These are phyloP conservation scores for Linnaemya tessellans DNA, from an alignment of 2,888 invertebrate species.

Conservation along the genomic window DNA sequence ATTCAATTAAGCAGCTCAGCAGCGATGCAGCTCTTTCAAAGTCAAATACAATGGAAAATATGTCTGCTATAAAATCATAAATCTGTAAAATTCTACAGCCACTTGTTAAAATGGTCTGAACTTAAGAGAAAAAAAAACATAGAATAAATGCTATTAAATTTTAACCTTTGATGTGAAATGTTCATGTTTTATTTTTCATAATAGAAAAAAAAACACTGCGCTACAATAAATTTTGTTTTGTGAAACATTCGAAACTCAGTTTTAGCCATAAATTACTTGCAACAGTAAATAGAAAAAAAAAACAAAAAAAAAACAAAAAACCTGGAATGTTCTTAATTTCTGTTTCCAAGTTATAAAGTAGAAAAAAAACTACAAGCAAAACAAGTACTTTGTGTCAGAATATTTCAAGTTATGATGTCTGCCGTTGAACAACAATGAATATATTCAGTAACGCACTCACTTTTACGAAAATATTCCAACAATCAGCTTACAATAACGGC, in stretches of 20 bases:
- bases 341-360: not conserved
- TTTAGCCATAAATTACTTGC: slow-evolving; percentile 38
- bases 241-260: slow-evolving; percentile 24
- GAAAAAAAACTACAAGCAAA: slow-evolving; percentile 27
- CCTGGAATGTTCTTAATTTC: slow-evolving; percentile 15
- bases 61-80: not conserved
- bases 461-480: slow-evolving; percentile 28
- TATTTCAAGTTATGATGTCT: slow-evolving; percentile 62
- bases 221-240: slow-evolving; percentile 15
- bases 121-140: not conserved
- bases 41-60: not conserved
- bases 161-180: not conserved
- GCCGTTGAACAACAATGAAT: slow-evolving; percentile 40
- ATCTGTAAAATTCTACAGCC: not conserved
- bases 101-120: not conserved
- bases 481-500: slow-evolving; percentile 6
- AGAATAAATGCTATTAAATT: no score
- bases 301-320: slow-evolving; percentile 28
- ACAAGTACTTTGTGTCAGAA: slow-evolving; percentile 61
- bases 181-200: not conserved
- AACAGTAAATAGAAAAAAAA: not conserved
- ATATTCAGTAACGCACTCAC: slow-evolving; percentile 47
- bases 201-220: not conserved
- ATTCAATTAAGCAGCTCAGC: not conserved
- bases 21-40: not conserved